A percentile compares a stretch with the other conserved stretches of the same genome.
Conservation (phyloP, 2,797 vertebrate genomes). For the Diplodus puntazzo region DNA sequence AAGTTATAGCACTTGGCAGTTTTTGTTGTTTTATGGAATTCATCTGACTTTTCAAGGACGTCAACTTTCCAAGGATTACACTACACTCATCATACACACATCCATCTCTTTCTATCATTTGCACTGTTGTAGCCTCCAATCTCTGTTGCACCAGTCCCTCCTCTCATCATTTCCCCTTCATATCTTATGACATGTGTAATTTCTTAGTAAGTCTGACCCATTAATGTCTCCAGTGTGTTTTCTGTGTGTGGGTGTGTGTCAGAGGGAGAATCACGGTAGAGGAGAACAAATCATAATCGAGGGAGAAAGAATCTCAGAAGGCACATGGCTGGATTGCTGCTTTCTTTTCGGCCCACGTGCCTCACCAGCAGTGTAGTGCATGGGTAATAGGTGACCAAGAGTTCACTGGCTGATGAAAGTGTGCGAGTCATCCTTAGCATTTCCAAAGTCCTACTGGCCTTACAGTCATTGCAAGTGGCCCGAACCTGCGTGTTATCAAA, state of each 20-base stretch:
- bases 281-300: conserved; percentile 1
- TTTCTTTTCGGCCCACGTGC: conserved; percentile 61
- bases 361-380: conserved; percentile 39
- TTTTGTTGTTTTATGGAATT: not conserved
- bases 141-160: not conserved
- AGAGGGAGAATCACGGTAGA: conserved; percentile 20
- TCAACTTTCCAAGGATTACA: not conserved
- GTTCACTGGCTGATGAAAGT: conserved; percentile 63
- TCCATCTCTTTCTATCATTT: conserved; percentile 2
- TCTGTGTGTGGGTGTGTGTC: conserved; percentile 50
- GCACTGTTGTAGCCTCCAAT: not conserved
- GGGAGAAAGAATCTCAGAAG: conserved; percentile 36
- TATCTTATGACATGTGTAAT: conserved; percentile 20
- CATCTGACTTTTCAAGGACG: conserved; percentile 3
- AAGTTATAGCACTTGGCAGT: conserved; percentile 5
- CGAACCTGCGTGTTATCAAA: conserved; percentile 3
- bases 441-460: conserved; percentile 19
- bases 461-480: not conserved
- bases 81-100: not conserved
- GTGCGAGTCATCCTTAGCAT: conserved; percentile 39
- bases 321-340: conserved; percentile 65
- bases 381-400: conserved; percentile 59
- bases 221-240: conserved; percentile 62
- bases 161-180: conserved; percentile 14
- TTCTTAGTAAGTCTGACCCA: conserved; percentile 32